Evolutionary conservation across 2,113 vertebrate species (phyloP).

Genomic region (Pimephales promelas): DNA sequence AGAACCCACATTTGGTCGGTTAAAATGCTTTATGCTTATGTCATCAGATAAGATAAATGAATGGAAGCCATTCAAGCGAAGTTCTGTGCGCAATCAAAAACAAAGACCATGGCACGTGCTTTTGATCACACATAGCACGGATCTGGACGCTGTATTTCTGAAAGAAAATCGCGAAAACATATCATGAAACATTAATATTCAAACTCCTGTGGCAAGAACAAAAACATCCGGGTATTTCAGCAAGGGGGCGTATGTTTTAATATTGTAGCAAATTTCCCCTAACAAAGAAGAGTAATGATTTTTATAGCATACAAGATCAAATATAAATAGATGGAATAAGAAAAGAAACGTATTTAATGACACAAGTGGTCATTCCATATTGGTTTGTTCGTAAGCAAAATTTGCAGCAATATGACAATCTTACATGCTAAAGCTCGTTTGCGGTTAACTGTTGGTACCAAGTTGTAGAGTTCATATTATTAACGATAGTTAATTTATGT

Average conservation of each 20-base stretch:
- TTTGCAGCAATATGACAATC: neutral
- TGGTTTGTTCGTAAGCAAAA: neutral
- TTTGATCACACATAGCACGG: neutral
- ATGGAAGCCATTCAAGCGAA: too few species aligned
- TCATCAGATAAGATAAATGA: neutral
- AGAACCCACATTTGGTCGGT: neutral
- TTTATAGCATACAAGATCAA: neutral
- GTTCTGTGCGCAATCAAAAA: neutral
- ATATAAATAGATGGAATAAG: neutral
- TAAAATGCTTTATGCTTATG: neutral
- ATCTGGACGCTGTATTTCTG: neutral
- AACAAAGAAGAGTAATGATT: neutral
- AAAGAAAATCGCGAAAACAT: neutral
- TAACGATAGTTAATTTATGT: neutral
- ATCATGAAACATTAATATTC: neutral
- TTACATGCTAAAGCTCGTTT: neutral
- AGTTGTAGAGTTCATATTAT: neutral
- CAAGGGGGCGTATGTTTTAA: conserved; percentile 14
- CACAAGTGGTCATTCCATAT: neutral
- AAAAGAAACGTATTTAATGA: neutral
- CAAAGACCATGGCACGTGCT: neutral
- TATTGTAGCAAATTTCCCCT: neutral
- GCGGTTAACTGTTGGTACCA: neutral
- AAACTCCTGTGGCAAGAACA: neutral
- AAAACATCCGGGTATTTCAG: conserved; percentile 26